Evolutionary conservation across 2,113 vertebrate genomes (phyloP), one percentile per base, ranked within the genome.

Genomic region (Acrocephalus arundinaceus): DNA sequence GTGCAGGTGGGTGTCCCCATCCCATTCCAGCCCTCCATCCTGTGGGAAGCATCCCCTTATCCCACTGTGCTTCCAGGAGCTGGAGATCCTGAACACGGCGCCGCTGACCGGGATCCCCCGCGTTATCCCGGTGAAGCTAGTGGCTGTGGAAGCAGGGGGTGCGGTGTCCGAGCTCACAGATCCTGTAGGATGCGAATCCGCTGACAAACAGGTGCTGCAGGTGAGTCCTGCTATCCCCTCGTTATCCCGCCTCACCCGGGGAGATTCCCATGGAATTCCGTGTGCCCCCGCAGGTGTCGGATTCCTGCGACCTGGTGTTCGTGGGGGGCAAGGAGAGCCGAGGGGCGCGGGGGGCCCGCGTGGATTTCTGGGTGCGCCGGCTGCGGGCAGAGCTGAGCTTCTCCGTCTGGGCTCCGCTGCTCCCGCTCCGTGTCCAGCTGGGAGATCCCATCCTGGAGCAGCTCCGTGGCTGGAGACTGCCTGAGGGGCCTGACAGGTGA

Each of bases 161-260:
- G 16, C 67, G 2, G 94, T 98, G 39, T 61, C 90, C 0, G 97
- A 98, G 93, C 97, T 98, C 37, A 96, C 94, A 0, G 98, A 98
- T 45, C 97, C 98, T 1, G 89, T 97, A 0, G 96, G 98, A 31
- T 98, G 98, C 1, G 97, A 98, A 85, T 98, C 98, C 0, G 94
- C 98, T 5, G 97, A 98, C 92, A 97, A 97, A 5, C 98, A 98
- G 80, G 98, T 98, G 76, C 92, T 98, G 67, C 98, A 98, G 98
- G 98, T 98, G 48, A 97, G 97, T 48, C 46, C 48, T 13, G 24
- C 49, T 14, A 5, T 41, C 41, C 49, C 30, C 49, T 41, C 0
- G 0, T 25, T 14, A 41, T 65, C 25, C 41, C 6, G 0, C 54
- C 45, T 13, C 15, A 2, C 61, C 43, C 43, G 7, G 11, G n/a